Evolutionary conservation across 2,113 vertebrate genomes (phyloP).

Genomic region (Tenrec ecaudatus): DNA sequence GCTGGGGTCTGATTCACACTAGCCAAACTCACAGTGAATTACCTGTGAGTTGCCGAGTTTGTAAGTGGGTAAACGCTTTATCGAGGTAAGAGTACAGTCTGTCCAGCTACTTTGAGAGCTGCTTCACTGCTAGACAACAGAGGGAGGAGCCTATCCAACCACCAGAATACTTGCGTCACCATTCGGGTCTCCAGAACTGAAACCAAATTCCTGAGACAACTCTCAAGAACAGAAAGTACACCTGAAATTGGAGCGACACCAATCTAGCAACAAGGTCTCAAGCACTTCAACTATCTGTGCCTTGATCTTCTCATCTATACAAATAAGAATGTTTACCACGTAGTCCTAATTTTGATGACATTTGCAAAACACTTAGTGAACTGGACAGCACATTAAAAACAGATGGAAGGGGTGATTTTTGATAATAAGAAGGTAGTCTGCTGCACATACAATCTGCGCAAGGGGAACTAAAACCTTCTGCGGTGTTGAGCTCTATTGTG

Average conservation of each 20-base stretch:
- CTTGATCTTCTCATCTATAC: conserved; percentile 12
- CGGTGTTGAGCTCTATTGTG: too few relatives aligned
- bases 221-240: conserved; percentile 21
- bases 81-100: too few relatives aligned
- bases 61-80: too few relatives aligned
- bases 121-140: conserved; percentile 30
- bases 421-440: background rate
- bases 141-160: background rate
- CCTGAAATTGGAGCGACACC: background rate
- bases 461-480: conserved; percentile 9
- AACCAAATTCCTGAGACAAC: background rate
- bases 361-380: conserved; percentile 44
- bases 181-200: conserved; percentile 17
- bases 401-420: conserved; percentile 18
- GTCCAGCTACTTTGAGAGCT: background rate
- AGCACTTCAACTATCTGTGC: conserved; percentile 25
- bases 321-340: background rate
- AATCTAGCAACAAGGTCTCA: conserved; percentile 8
- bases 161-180: background rate
- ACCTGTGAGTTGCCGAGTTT: background rate
- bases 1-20: background rate
- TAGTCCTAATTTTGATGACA: background rate
- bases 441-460: conserved; percentile 18
- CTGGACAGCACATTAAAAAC: background rate
- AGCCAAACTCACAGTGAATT: conserved; percentile 44